Base-by-base conservation (phyloP, 2,797 vertebrate species). In the Trachops cirrhosus region DNA sequence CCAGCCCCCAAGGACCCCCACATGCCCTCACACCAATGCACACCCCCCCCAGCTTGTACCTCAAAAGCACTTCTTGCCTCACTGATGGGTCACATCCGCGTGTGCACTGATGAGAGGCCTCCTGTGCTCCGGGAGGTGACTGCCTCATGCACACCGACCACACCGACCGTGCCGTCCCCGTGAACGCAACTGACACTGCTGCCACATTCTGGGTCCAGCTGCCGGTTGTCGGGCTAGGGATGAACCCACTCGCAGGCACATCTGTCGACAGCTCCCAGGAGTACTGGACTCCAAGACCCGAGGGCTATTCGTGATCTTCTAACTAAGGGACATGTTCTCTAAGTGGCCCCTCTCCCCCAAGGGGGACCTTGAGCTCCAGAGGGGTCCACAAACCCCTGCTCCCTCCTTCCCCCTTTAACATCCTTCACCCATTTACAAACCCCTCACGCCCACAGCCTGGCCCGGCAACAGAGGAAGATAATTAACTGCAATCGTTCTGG, bases 401-500 rank as follows among this genome's bases (percentile, higher is more conserved):
- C 12, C 34, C 52, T 64, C 86, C 50, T 85, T 77, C 89, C 77
- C 83, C 77, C 52, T 64, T n/a, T 92, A 70, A 85, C 75, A 86
- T 64, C 78, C 62, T 93, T 89, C 86, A 44, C 44, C 79, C 83
- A 34, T 34, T 96, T 46, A 90, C 64, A 77, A 57, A 39, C 54
- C 73, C 50, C 85, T 50, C 6, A 39, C 0, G 26, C n/a, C 87
- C 86, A 68, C 37, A 3, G 22, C 71, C 96, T 95, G 96, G 67
- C 86, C 75, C 11, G 41, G 96, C 0, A 7, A 91, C 68, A 52
- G 95, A 94, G 86, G 83, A 4, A 29, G 95, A 91, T 97, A 96
- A 96, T 97, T 97, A 94, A 96, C 95, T 82, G 90, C 88, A 79
- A 73, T 94, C 85, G 1, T 77, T 91, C 91, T 71, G 94, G 80